Base-by-base conservation (phyloP, 1,140 invertebrate species). In the Pantala flavescens region DNA sequence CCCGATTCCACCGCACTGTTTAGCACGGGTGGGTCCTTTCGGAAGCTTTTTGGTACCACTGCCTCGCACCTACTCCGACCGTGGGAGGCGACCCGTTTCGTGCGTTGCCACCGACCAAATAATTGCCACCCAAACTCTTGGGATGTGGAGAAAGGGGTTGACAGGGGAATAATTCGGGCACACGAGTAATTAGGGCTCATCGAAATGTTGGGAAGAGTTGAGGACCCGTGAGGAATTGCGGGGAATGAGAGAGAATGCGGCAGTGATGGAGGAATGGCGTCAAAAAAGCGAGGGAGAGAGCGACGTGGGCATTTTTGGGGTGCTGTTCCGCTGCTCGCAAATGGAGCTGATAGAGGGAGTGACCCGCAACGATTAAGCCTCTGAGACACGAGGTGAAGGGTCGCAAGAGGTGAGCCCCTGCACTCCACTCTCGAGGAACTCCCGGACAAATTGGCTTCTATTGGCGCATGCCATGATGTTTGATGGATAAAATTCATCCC, bases 121-220 rank as follows among this genome's bases (percentile, higher is more conserved):
- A 63, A 63, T 63, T 63, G 49, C 49, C 49, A 63, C 49, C 49
- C 49, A 63, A 63, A 3, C n/a, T 12, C 49, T 16, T 16, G 49
- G n/a, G 16, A 21, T 3, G 16, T 21, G 16, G 16, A 63, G n/a
- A 63, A 63, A 21, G 49, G 49, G 49, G 49, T 19, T 63, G 49
- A 63, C 49, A 63, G 49, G 49, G 49, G 49, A 63, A 12, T 63
- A 63, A 63, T 63, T 63, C 49, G n/a, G 49, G 49, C 49, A 63
- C 49, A 12, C 49, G 49, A 63, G 49, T 63, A 63, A 63, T 63
- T 63, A 63, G 49, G 49, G 49, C 49, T 63, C 49, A 63, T 63
- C 49, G 49, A 63, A 63, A 63, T 63, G 49, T 63, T 63, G n/a
- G 16, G 12, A 14, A 63, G 49, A 63, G 49, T n/a, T 63, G 49